A percentile compares a stretch with the other conserved stretches of the same genome.
These are phyloP conservation scores for Xiphorhynchus erythropygius DNA, from an alignment of 2,797 vertebrate genomes.

Conservation along the genomic window DNA sequence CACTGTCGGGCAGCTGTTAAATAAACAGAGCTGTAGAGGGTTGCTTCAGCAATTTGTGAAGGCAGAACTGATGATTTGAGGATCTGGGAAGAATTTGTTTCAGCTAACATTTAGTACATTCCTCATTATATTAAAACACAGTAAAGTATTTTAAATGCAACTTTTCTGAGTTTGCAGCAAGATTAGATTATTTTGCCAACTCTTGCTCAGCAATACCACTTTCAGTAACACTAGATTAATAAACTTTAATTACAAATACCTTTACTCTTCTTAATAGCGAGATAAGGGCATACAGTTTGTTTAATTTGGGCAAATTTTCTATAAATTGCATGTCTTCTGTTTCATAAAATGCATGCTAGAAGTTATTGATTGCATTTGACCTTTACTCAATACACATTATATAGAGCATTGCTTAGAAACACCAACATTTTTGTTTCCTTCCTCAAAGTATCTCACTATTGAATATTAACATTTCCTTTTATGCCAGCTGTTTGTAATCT, in stretches of 20 bases:
- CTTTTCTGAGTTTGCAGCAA: slow-evolving; percentile 41
- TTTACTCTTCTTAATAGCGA: slow-evolving; percentile 34
- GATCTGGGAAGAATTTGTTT: slow-evolving; percentile 70
- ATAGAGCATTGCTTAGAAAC: slow-evolving; percentile 59
- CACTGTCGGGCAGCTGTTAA: slow-evolving; percentile 71
- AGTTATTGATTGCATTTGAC: slow-evolving; percentile 65
- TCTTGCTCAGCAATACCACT: slow-evolving; percentile 54
- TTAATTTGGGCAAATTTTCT: slow-evolving; percentile 53
- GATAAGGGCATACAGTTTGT: slow-evolving; percentile 19
- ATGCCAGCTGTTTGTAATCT: slow-evolving; percentile 79
- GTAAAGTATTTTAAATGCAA: slow-evolving; percentile 49
- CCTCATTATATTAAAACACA: slow-evolving; percentile 52
- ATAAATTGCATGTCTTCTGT: slow-evolving; percentile 78
- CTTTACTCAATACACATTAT: slow-evolving; percentile 41
- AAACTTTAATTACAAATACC: slow-evolving; percentile 15
- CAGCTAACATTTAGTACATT: slow-evolving; percentile 57
- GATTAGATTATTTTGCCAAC: slow-evolving; percentile 58
- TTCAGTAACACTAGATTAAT: slow-evolving; percentile 58
- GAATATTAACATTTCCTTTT: slow-evolving; percentile 82
- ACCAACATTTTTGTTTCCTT: slow-evolving; percentile 69
- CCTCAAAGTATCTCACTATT: slow-evolving; percentile 71
- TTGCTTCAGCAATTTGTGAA: slow-evolving; percentile 46
- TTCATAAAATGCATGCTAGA: slow-evolving; percentile 76
- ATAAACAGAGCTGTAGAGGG: slow-evolving; percentile 64
- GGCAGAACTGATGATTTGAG: slow-evolving; percentile 29